Evolutionary conservation across 2,888 invertebrate species (phyloP), one percentile per base, ranked within the genome.

Genomic region (Yponomeuta cagnagella): DNA sequence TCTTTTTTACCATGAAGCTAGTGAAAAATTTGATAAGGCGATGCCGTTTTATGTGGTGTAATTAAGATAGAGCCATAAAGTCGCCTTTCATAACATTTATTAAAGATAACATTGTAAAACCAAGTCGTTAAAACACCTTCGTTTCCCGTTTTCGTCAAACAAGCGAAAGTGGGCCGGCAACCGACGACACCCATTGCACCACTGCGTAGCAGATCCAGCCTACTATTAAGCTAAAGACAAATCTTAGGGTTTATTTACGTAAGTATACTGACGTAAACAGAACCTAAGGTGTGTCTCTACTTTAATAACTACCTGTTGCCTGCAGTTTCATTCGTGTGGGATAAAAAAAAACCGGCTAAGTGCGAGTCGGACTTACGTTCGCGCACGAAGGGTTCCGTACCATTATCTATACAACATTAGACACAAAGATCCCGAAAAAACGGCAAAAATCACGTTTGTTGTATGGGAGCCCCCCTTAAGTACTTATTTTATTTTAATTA

Each of bases 111-210:
- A 58, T 58, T 12, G 52, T 58, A 58, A 58, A 58, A 58, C 15
- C 52, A 15, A 58, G 52, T 58, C 52, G 52, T 58, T 4, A 58
- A 58, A 15, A 58, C 52, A 58, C 65, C 12, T 15, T 63, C 63
- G 63, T 66, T 58, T 71, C 66, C 71, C 66, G 69, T 65, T 66
- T 69, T 71, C 65, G 70, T 52, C 71, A 66, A 69, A 71, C 66
- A 37, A 58, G 64, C 70, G 71, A 71, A 70, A 70, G 70, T 72
- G 68, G 72, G 68, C 43, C 31, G 10, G 5, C 52, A 15, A 58
- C 52, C 15, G 15, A 58, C 12, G 52, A 58, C 52, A 58, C 15
- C 52, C 52, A 58, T 58, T 58, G 52, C 52, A 43, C 43, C 15
- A 15, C 4, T 58, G 15, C 52, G 5, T 2, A 58, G 15, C 52